A percentile compares a stretch with the other conserved stretches of the same genome.
phyloP scores from a whole-genome alignment of 2,797 vertebrate species.

The Phalloptychus januarius region DNA sequence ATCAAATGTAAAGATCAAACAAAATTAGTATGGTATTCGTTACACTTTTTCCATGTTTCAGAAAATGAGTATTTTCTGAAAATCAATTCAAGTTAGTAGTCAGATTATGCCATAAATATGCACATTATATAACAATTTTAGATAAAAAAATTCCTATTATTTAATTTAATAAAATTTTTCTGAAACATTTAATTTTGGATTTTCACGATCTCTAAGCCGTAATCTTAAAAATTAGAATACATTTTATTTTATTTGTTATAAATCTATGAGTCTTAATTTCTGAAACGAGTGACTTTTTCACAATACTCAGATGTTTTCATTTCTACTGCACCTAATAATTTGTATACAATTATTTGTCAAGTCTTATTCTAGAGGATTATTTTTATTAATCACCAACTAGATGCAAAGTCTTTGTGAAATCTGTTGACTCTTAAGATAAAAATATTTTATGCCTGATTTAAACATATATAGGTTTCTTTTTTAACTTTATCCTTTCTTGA shows the following conservation, averaged over 20 bases:
- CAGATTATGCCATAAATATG: background rate
- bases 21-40: background rate
- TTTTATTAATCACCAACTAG: too few relatives aligned
- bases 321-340: background rate
- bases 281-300: background rate
- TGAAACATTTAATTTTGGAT: background rate
- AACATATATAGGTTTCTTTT: background rate
- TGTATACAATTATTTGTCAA: too few relatives aligned
- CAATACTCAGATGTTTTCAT: background rate
- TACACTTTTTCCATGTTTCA: background rate
- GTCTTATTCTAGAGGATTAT: too few relatives aligned
- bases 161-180: background rate
- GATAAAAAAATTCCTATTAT: background rate
- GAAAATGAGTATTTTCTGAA: background rate
- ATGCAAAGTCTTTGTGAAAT: background rate
- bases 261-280: background rate
- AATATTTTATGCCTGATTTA: background rate
- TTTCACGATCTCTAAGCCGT: background rate
- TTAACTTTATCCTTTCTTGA: background rate
- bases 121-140: background rate
- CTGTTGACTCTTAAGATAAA: background rate
- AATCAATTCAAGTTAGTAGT: background rate
- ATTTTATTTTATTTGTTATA: background rate
- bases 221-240: background rate
- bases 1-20: background rate